These are phyloP conservation scores for Lutraria lutraria DNA, from an alignment of 2,888 invertebrate species.

Conservation along the genomic window DNA sequence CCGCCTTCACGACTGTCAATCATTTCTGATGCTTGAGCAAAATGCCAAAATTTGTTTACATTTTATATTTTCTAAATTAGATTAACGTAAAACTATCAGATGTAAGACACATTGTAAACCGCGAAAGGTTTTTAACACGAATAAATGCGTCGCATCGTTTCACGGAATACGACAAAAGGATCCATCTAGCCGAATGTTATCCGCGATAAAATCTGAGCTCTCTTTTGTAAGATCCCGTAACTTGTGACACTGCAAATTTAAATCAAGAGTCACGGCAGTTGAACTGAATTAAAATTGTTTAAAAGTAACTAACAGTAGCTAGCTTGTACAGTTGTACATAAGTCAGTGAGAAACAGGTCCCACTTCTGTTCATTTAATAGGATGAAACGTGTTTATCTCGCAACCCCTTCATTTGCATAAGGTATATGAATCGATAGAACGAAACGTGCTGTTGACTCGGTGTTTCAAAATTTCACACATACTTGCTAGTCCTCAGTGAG, in stretches of 20 bases:
- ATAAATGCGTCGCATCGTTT: slow-evolving; percentile 27
- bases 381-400: slow-evolving; percentile 4
- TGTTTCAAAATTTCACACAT: slow-evolving; percentile 53
- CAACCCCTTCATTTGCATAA: slow-evolving; percentile 49
- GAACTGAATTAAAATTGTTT: slow-evolving; percentile 26
- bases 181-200: slow-evolving; percentile 35
- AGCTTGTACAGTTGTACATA: not conserved
- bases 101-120: slow-evolving; percentile 32
- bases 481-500: slow-evolving; percentile 50
- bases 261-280: slow-evolving; percentile 42
- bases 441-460: slow-evolving; percentile 62
- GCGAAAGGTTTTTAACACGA: not conserved
- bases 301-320: slow-evolving; percentile 39
- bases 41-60: slow-evolving; percentile 32
- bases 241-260: slow-evolving; percentile 55
- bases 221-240: slow-evolving; percentile 36
- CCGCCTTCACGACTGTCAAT: slow-evolving; percentile 47
- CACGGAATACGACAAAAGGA: slow-evolving; percentile 33
- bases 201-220: slow-evolving; percentile 44
- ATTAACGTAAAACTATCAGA: slow-evolving; percentile 34
- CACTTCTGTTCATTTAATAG: not conserved
- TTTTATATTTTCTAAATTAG: slow-evolving; percentile 45
- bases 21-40: slow-evolving; percentile 36
- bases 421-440: slow-evolving; percentile 27
- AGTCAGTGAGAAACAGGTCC: not conserved